Evolutionary conservation across 2,888 invertebrate genomes (phyloP), one percentile per base, ranked within the genome.

Genomic region (Phorcus lineatus): DNA sequence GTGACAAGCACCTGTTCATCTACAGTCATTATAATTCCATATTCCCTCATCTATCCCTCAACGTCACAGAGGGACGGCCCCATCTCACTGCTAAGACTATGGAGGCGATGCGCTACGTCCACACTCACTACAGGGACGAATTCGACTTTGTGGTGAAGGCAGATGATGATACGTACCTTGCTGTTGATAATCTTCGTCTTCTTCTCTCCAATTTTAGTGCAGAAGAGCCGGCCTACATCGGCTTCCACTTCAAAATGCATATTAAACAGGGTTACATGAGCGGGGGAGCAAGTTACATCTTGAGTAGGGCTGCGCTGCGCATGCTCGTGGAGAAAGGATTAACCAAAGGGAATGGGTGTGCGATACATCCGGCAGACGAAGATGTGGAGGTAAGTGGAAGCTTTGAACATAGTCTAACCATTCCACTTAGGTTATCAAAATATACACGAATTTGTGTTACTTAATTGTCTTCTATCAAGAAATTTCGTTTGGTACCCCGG

Each of bases 131-230:
- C 77, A 95, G 97, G 86, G 95, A 97, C 78, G 13, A 47, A 13
- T 97, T 96, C 2, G 98, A 99, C 93, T 99, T 98, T 98, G 98
- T 99, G 92, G 94, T 98, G 88, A 99, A 99, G 93, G 98, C 99
- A 19, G 99, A 99, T 90, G 99, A 99, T 93, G 99, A 99, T 91
- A 99, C 99, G 95, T 99, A 97, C 93, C 97, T 98, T 36, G 95
- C 99, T 47, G 95, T 99, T 67, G 99, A 99, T 93, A 99, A 99
- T 93, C 94, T 99, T 70, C 95, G 99, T 19, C 97, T 96, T 90
- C 96, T 98, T 96, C 92, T 99, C 36, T 95, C 96, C 40, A 95
- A 96, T 0, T 95, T 97, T 90, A 95, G 95, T 87, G 94, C 96
- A 0, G 94, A 94, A 0, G 95, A 96, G 3, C 96, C 98, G 0